These are phyloP conservation scores for Sycobia sp. DNA, from an alignment of 1,140 invertebrate genomes.

Conservation along the genomic window DNA sequence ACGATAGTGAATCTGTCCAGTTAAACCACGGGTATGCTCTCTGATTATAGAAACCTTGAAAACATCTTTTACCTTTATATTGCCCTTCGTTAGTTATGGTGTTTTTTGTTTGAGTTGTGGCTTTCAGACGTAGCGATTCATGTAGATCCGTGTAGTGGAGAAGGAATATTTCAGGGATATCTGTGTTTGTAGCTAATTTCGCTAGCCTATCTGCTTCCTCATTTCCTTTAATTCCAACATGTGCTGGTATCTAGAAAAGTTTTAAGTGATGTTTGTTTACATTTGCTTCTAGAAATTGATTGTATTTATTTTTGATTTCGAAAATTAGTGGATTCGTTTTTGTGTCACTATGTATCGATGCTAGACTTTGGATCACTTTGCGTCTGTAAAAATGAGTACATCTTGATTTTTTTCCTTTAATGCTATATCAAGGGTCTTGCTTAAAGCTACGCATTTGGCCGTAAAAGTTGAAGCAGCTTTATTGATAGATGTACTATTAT, in stretches of 20 bases:
- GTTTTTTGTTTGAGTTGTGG: too few relatives aligned
- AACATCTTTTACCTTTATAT: too few relatives aligned
- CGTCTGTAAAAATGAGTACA: neutral
- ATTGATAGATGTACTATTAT: neutral
- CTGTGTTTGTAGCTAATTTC: neutral
- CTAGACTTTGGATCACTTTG: neutral
- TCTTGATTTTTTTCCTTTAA: neutral
- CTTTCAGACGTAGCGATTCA: too few relatives aligned
- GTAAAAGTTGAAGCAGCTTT: neutral
- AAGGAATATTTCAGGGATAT: too few relatives aligned
- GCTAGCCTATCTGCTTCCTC: neutral
- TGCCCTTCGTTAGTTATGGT: too few relatives aligned
- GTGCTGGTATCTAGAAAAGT: neutral
- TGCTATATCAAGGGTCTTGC: neutral
- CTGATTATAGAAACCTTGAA: too few relatives aligned
- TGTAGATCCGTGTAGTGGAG: too few relatives aligned
- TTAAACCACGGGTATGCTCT: too few relatives aligned
- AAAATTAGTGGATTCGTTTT: neutral
- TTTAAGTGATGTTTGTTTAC: neutral
- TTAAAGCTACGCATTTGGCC: neutral
- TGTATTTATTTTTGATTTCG: conserved; percentile 3
- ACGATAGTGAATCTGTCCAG: too few relatives aligned
- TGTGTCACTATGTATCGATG: neutral
- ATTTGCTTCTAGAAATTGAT: neutral
- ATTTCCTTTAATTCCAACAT: neutral